phyloP scores from a whole-genome alignment of 1,140 invertebrate species.

The Brachionus asplanchnoidis region DNA sequence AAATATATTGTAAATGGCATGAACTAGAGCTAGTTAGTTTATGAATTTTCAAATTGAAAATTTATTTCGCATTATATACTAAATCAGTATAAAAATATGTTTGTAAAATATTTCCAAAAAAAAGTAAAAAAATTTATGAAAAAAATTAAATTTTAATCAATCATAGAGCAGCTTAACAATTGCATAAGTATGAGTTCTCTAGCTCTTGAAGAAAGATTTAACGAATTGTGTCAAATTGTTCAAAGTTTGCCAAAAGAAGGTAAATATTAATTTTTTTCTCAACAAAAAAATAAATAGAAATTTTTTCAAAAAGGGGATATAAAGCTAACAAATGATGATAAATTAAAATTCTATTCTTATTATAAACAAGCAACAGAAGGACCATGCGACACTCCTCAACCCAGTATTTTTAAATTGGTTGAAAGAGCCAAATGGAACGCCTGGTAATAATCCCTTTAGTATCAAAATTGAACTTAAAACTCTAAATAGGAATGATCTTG shows the following conservation, averaged over 20 bases:
- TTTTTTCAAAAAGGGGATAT: not conserved
- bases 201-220: slow-evolving; percentile 68
- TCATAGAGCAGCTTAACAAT: not conserved
- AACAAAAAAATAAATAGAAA: slow-evolving; percentile 49
- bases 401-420: slow-evolving; percentile 83
- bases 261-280: slow-evolving; percentile 54
- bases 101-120: not conserved
- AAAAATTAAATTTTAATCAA: not conserved
- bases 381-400: slow-evolving; percentile 69
- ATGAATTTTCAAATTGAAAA: not conserved
- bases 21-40: not conserved
- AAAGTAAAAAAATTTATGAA: not conserved
- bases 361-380: slow-evolving; percentile 92
- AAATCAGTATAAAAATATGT: not conserved
- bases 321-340: slow-evolving; percentile 85
- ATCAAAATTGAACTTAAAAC: not conserved
- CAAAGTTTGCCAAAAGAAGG: slow-evolving; percentile 79
- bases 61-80: not conserved
- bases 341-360: slow-evolving; percentile 85
- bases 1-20: too few relatives aligned
- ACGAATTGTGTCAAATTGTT: slow-evolving; percentile 80
- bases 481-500: not conserved
- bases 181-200: not conserved
- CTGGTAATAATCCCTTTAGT: not conserved
- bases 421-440: slow-evolving; percentile 74